Evolutionary conservation across 2,797 vertebrate genomes (phyloP).

Genomic region (Todus mexicanus): DNA sequence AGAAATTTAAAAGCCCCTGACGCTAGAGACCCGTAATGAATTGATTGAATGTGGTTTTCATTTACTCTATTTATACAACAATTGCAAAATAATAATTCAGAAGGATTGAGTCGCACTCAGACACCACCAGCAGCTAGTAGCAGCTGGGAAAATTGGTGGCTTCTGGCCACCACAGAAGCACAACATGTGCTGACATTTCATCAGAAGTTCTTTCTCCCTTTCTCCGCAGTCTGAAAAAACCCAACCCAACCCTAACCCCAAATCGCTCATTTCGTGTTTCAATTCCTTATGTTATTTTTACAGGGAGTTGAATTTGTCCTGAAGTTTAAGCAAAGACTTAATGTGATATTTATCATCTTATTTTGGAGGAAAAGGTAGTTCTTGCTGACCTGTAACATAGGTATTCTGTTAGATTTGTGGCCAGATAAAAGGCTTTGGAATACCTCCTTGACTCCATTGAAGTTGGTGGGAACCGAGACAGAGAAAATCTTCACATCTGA

Average conservation of each 20-base stretch:
- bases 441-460: background rate
- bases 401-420: background rate
- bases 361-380: background rate
- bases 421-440: background rate
- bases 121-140: background rate
- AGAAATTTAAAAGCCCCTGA: rapidly evolving
- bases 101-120: background rate
- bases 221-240: background rate
- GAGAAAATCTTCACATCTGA: background rate
- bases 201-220: background rate
- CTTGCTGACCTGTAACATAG: background rate
- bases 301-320: background rate
- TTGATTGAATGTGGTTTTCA: background rate
- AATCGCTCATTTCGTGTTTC: background rate
- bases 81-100: background rate
- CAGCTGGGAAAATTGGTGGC: background rate
- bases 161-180: background rate
- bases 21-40: background rate
- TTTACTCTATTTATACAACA: background rate
- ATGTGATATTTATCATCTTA: background rate
- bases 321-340: background rate
- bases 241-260: background rate
- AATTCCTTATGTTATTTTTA: background rate
- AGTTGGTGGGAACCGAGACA: background rate
- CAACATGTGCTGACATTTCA: background rate